Percentiles rank a stretch among this genome's conserved stretches.
Conservation (phyloP, 2,888 invertebrate species). For the Apamea anceps region DNA sequence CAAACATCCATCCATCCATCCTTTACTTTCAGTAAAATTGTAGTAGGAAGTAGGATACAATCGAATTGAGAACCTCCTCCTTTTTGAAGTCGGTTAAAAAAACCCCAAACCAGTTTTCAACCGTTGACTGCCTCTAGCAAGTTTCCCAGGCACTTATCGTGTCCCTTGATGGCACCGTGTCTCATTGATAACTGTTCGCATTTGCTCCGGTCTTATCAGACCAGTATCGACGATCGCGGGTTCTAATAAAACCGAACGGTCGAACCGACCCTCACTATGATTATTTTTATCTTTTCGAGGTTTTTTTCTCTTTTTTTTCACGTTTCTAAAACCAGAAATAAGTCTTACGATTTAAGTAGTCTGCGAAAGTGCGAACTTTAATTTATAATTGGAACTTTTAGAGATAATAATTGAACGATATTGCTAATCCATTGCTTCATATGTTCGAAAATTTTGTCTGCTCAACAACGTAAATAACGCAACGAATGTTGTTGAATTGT, state of each 20-base stretch:
- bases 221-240: conserved; percentile 71
- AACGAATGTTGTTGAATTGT: neutral
- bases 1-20: neutral
- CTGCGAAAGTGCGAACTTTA: neutral
- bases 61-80: neutral
- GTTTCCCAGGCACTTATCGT: conserved; percentile 63
- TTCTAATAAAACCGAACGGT: conserved; percentile 80
- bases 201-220: conserved; percentile 69
- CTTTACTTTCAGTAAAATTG: neutral
- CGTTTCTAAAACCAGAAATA: neutral
- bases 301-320: conserved; percentile 52
- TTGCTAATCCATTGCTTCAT: too few relatives aligned
- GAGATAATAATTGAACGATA: neutral
- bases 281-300: conserved; percentile 78
- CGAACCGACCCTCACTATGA: conserved; percentile 69
- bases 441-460: too few relatives aligned
- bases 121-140: conserved; percentile 34
- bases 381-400: neutral
- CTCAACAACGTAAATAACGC: neutral
- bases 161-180: conserved; percentile 58
- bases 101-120: conserved; percentile 27
- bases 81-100: conserved; percentile 3
- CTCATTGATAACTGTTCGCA: conserved; percentile 66
- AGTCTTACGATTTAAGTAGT: neutral
- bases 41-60: neutral